These are phyloP conservation scores for Lutraria lutraria DNA, from an alignment of 2,888 invertebrate genomes.

Conservation along the genomic window DNA sequence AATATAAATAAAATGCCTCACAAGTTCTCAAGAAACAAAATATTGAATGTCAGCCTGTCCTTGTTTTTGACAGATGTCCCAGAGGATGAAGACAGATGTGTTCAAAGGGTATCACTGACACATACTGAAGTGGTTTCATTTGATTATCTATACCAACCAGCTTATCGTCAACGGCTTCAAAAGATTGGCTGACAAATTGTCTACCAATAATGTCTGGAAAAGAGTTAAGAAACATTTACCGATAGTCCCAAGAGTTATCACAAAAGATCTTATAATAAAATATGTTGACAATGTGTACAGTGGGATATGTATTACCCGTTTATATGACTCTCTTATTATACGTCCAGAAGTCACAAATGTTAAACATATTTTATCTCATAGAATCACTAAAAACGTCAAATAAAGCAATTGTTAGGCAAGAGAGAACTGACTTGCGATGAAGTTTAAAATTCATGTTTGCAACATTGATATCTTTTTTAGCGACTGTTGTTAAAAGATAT, in stretches of 20 bases:
- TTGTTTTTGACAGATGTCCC: neutral
- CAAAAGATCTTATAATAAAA: neutral
- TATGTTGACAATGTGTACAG: neutral
- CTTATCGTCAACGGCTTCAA: conserved; percentile 38
- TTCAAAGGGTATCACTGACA: neutral
- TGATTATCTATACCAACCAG: conserved; percentile 45
- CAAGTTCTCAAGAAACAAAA: neutral
- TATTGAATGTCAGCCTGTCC: neutral
- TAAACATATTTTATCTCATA: neutral
- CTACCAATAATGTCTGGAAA: conserved; percentile 54
- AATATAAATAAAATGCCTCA: neutral
- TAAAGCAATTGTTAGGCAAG: neutral
- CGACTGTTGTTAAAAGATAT: neutral
- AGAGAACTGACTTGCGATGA: too few species aligned
- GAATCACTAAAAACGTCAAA: neutral
- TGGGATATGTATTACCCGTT: neutral
- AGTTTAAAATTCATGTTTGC: too few species aligned
- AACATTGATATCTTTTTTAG: too few species aligned
- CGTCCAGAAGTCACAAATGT: neutral
- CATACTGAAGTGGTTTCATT: neutral
- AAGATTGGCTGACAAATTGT: conserved; percentile 44
- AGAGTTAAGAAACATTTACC: neutral
- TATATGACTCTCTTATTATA: neutral
- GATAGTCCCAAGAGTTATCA: neutral
- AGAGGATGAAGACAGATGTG: neutral